A percentile compares a stretch with the other conserved stretches of the same genome.
These are phyloP conservation scores for Chloroceryle amazona DNA, from an alignment of 2,797 vertebrate species.

Conservation along the genomic window DNA sequence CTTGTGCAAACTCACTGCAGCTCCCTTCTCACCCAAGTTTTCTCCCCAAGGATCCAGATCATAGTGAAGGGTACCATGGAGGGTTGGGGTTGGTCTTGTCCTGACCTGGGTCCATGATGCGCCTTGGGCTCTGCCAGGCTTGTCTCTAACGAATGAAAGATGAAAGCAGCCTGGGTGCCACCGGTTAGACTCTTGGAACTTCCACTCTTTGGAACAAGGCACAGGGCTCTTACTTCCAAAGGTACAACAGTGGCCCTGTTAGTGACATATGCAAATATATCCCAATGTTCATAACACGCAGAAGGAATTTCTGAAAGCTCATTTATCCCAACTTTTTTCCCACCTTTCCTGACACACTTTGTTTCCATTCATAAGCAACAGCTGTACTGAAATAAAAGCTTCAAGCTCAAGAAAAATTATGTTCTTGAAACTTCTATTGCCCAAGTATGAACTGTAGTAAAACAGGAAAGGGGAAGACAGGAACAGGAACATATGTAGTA, in stretches of 20 bases:
- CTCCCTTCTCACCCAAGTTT: neutral
- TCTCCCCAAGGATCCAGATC: neutral
- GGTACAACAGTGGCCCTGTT: no score
- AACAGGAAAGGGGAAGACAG: conserved; percentile 14
- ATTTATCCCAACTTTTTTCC: neutral
- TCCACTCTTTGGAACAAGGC: neutral
- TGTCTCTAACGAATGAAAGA: neutral
- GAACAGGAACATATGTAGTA: conserved; percentile 28
- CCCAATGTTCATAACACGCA: rapidly evolving
- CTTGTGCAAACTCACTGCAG: neutral
- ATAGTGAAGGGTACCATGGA: neutral
- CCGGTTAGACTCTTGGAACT: neutral
- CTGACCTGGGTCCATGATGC: rapidly evolving
- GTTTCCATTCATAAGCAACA: neutral
- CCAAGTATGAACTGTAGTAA: neutral
- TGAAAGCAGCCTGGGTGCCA: neutral
- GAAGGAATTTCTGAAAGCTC: neutral
- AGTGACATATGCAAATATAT: neutral
- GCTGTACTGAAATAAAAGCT: neutral
- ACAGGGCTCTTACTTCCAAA: neutral
- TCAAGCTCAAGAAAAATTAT: neutral
- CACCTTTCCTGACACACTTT: neutral
- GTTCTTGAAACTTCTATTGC: neutral
- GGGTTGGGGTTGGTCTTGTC: neutral
- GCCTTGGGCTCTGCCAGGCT: neutral